These are phyloP conservation scores for Crotophaga sulcirostris DNA, from an alignment of 2,113 vertebrate genomes.

Conservation along the genomic window DNA sequence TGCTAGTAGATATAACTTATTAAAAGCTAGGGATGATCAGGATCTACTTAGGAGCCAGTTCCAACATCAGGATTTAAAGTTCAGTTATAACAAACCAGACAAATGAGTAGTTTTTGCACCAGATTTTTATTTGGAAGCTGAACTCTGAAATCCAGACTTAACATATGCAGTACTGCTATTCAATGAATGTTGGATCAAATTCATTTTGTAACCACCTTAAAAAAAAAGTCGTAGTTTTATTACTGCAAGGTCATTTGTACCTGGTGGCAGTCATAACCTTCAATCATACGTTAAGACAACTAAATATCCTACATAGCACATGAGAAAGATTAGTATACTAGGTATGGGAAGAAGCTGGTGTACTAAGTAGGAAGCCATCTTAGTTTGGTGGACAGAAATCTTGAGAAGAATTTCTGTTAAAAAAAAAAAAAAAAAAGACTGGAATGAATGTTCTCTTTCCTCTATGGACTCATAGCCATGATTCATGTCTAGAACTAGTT, in stretches of 20 bases:
- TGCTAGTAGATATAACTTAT: not conserved
- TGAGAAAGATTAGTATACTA: not conserved
- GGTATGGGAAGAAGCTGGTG: not conserved
- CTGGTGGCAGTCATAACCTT: not conserved
- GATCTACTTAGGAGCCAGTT: not conserved
- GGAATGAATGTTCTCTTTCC: not conserved
- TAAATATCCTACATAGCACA: not conserved
- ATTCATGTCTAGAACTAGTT: not conserved
- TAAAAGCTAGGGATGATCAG: not conserved
- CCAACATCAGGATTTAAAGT: not conserved
- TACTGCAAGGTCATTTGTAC: not conserved
- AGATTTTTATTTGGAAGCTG: not conserved
- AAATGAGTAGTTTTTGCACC: not conserved
- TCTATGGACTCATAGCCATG: not conserved
- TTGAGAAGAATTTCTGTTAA: not conserved
- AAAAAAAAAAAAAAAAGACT: not conserved
- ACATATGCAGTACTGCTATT: not conserved
- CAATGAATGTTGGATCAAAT: not conserved
- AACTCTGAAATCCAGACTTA: not conserved
- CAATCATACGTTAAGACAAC: not conserved
- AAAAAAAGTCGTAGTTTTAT: not conserved
- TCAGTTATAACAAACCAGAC: not conserved
- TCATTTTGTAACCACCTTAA: not conserved
- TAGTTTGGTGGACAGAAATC: not conserved
- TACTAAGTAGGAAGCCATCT: not conserved